These are phyloP conservation scores for Asbolus verrucosus DNA, from an alignment of 1,140 invertebrate species.

Conservation along the genomic window DNA sequence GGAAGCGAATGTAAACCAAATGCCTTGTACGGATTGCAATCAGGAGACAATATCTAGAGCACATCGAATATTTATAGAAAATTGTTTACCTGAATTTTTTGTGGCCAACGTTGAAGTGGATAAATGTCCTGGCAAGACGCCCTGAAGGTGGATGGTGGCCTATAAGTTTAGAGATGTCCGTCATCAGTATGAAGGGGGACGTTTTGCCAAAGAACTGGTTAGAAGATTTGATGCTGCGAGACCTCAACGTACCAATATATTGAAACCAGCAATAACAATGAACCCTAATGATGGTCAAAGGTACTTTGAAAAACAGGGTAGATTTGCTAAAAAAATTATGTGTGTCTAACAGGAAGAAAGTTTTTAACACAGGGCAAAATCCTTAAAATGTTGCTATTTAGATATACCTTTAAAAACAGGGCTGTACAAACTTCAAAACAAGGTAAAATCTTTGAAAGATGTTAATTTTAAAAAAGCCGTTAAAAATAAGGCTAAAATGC, in stretches of 20 bases:
- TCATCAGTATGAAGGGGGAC: conserved; percentile 35
- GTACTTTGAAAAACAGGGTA: too few species aligned
- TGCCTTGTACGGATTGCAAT: conserved; percentile 4
- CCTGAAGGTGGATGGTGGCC: conserved; percentile 16
- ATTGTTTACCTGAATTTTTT: conserved; percentile 30
- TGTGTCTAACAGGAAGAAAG: too few species aligned
- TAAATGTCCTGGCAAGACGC: conserved; percentile 33
- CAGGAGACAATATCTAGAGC: conserved; percentile 9
- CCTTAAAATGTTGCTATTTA: too few species aligned
- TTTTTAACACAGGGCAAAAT: too few species aligned
- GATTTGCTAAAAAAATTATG: too few species aligned
- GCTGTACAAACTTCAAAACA: too few species aligned
- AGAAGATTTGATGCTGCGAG: conserved; percentile 26
- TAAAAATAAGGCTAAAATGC: too few species aligned
- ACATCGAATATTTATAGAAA: conserved; percentile 2
- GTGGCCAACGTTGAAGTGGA: conserved; percentile 8
- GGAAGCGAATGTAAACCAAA: not conserved
- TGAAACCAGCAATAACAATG: conserved; percentile 23
- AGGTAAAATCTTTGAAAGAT: too few species aligned
- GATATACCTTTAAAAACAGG: too few species aligned
- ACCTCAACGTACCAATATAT: conserved; percentile 18
- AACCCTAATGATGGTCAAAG: conserved; percentile 28
- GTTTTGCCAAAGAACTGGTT: conserved; percentile 21
- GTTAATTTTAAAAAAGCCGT: too few species aligned
- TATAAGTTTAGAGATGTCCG: conserved; percentile 17